These are phyloP conservation scores for Machaerirhynchus nigripectus DNA, from an alignment of 2,113 vertebrate species.

Conservation along the genomic window DNA sequence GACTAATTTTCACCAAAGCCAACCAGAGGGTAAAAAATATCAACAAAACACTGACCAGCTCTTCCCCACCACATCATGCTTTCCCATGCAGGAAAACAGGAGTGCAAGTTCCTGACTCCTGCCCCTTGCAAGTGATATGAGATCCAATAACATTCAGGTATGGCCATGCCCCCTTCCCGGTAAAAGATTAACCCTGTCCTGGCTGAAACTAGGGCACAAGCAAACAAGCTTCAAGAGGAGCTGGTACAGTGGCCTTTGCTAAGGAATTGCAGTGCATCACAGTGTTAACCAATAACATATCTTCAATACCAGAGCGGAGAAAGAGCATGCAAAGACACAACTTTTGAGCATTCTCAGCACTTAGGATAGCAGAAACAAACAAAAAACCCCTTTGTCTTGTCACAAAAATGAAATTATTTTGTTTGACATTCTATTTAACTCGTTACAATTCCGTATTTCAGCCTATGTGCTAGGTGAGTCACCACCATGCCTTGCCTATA, in stretches of 20 bases:
- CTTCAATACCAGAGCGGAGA: not conserved
- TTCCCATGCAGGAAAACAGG: not conserved
- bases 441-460: not conserved
- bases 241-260: not conserved
- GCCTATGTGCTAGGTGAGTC: not conserved
- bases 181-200: not conserved
- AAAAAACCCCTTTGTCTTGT: not conserved
- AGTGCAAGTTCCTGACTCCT: not conserved
- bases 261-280: not conserved
- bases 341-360: not conserved
- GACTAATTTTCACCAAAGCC: not conserved
- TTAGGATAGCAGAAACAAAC: not conserved
- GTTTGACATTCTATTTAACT: not conserved
- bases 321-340: not conserved
- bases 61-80: not conserved
- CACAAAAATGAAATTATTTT: not conserved
- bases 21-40: not conserved
- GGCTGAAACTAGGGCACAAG: not conserved
- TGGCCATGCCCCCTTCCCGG: not conserved
- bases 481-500: not conserved
- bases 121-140: not conserved
- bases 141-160: rapidly evolving
- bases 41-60: not conserved
- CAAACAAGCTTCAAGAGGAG: not conserved
- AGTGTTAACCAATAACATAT: not conserved